Percentiles rank a stretch among this genome's conserved stretches.
Conservation (phyloP, 1,140 invertebrate species). For the Hylyphantes graminicola region DNA sequence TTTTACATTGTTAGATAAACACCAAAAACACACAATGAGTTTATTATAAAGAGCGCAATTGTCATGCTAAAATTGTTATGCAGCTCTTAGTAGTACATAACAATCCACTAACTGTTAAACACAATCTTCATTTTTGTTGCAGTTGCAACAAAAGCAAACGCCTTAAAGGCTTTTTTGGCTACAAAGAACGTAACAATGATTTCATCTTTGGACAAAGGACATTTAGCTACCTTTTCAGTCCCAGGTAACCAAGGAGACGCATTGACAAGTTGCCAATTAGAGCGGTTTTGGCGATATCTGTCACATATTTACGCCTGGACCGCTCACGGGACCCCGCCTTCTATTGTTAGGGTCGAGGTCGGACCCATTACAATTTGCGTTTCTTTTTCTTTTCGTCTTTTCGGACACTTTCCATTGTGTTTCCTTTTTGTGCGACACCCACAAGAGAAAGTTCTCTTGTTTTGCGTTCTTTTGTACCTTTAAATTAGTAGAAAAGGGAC, state of each 20-base stretch:
- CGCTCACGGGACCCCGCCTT: conserved; percentile 12
- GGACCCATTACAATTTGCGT: conserved; percentile 6
- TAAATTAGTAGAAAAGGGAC: too few species aligned
- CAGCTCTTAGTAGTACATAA: background rate
- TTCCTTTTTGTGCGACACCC: conserved; percentile 12
- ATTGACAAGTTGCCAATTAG: conserved; percentile 56
- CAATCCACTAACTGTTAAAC: conserved; percentile 25
- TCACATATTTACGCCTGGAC: conserved; percentile 42
- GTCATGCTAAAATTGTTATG: too few species aligned
- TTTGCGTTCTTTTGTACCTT: background rate
- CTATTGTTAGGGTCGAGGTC: conserved; percentile 47
- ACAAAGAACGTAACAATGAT: conserved; percentile 38
- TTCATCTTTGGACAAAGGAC: conserved; percentile 33
- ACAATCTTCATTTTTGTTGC: background rate
- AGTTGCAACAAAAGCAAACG: conserved; percentile 21
- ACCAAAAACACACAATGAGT: too few species aligned
- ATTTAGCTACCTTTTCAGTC: conserved; percentile 38
- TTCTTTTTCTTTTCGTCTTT: background rate
- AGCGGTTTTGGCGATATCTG: conserved; percentile 45
- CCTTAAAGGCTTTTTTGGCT: background rate
- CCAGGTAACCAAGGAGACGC: conserved; percentile 21
- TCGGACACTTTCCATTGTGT: background rate
- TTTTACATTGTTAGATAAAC: too few species aligned
- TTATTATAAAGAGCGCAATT: too few species aligned
- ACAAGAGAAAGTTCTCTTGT: conserved; percentile 16